Base-by-base conservation (phyloP, 2,888 invertebrate genomes). In the Mesorhabditis spiculigera region DNA sequence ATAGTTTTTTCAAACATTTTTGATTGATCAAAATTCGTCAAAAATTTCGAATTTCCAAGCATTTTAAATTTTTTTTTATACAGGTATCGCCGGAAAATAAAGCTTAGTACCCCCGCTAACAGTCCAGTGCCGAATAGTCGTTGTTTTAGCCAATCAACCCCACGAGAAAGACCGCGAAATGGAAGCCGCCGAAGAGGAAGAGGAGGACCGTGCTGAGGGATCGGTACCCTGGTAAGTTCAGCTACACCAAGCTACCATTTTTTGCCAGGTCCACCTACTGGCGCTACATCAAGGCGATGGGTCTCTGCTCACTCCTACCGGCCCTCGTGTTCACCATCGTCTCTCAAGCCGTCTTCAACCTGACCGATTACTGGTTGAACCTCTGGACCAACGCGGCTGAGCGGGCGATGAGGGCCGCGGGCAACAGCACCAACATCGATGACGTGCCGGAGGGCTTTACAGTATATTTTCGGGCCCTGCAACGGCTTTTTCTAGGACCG, bases 341-440 rank as follows among this genome's bases (percentile, higher is more conserved):
- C 5, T 91, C 91, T 4, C 93, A 93, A 87, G 85, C 90, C 42
- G 87, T 91, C 68, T 91, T 91, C 70, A 91, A 92, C 63, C 89
- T 90, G 67, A 89, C 90, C 66, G 93, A 93, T 86, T 91, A 91
- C 83, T 93, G 92, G 91, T 89, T 93, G 0, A 91, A 91, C 4
- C 87, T 90, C 81, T 93, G 93, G 93, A 61, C 74, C 3, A 70
- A 63, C 8, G 73, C 74, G 6, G 58, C 65, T 5, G 73, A 73
- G 45, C 45, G 58, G 63, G 67, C 65, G n/a, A 5, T 28, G n/a
- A 61, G 42, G 58, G 8, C n/a, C 41, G 65, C 43, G 70, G 66
- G 5, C 4, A 16, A 45, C 16, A 45, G 42, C 68, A 72, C 71
- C 65, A 45, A 50, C 41, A 62, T 69, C 16, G 43, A 45, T 5